Evolutionary conservation across 1,140 invertebrate genomes (phyloP), one percentile per base, ranked within the genome.

Genomic region (Drosophila equinoxialis): DNA sequence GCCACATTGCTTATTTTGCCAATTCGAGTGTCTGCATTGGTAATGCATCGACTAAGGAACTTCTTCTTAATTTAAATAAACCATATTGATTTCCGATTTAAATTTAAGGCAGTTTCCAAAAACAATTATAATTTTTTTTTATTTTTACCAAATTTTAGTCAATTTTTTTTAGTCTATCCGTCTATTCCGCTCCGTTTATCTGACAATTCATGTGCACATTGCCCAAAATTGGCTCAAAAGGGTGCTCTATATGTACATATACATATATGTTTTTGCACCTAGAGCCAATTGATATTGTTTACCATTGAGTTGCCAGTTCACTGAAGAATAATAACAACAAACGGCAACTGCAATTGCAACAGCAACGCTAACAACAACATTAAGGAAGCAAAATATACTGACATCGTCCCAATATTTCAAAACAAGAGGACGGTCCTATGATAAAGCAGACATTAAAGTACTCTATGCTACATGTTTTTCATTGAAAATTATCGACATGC

Each of bases 281-380:
- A 87, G 69, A 70, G 79, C 83, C 79, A 87, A 87, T 77, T 83
- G 77, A 76, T 80, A 68, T 83, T 83, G 80, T 87, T 87, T 89
- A 89, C 84, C 87, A 83, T 83, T 61, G 64, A 85, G 74, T 81
- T 74, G 83, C 71, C 73, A 67, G 65, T 68, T 83, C 83, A 82
- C 79, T 84, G 79, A 54, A 77, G 62, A 63, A 68, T 65, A 73
- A 66, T 41, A 48, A n/a, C 60, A 57, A 35, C 20, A 63, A 20
- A 48, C 17, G 14, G 45, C 45, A 48, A 48, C 17, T 51, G 45
- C 11, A 65, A 39, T 63, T 62, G 11, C 14, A 67, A 33, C 48
- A 58, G 10, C 45, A 48, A 20, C 3, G 14, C 17, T 48, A 17
- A 17, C 45, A 48, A 51, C 45, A 51, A 51, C 45, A 51, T 23